Evolutionary conservation across 2,797 vertebrate species (phyloP), one percentile per base, ranked within the genome.

Genomic region (Pteropus rufus): DNA sequence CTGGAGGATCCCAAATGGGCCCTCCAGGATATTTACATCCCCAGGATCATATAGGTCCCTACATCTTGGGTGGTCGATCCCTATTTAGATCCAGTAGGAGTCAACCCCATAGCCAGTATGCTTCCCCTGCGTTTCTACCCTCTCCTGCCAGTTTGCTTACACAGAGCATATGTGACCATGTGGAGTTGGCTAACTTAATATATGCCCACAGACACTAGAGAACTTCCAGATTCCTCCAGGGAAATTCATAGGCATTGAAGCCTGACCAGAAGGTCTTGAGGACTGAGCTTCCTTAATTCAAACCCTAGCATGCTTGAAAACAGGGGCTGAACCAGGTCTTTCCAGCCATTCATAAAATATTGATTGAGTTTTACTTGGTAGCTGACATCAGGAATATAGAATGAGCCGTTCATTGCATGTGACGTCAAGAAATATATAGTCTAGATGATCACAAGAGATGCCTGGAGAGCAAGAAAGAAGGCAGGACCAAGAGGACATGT

Each of bases 291-390:
- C 81, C 44, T 65, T 80, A 94, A 97, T 96, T 93, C 75, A 95
- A 84, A 85, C 34, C 96, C 76, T 93, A 94, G 79, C 69, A 87
- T 85, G 31, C 56, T 81, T 73, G 52, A 73, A 97, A 91, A 83
- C 3, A 81, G 24, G 19, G 64, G 41, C 31, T 58, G 9, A 73
- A 31, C 23, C 24, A 88, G 70, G 9, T 46, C 79, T 80, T 93
- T 89, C 67, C 34, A 88, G 46, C 7, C 58, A 81, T 46, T 82
- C 79, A 90, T 56, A 64, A 87, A 93, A 69, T 18, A 84, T 44
- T 60, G 41, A 39, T 2, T 80, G 23, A n/a, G 31, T 52, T 83
- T 95, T 79, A 49, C 24, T 36, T 93, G 87, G 60, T 73, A 82
- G 77, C 31, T 73, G 69, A n/a, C 39, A 21, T 24, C 24, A 49